Evolutionary conservation across 1,140 invertebrate species (phyloP).

Genomic region (Idris sp.): DNA sequence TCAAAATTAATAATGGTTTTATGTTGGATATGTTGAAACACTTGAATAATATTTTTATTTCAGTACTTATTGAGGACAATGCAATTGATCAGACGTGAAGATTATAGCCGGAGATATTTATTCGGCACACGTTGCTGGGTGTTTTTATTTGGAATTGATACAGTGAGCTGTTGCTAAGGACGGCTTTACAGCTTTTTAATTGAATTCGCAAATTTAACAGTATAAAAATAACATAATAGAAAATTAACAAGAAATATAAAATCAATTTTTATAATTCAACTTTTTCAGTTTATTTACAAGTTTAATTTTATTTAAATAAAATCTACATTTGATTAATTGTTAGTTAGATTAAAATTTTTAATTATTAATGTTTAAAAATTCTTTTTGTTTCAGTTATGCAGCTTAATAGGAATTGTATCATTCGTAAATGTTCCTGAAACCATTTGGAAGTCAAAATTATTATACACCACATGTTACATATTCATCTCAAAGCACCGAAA

Average conservation of each 20-base stretch:
- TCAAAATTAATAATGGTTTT: no score
- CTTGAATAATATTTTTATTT: no score
- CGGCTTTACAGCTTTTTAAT: conserved; percentile 16
- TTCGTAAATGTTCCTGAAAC: conserved; percentile 28
- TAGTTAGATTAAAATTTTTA: no score
- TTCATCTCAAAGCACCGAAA: conserved; percentile 23
- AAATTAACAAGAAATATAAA: no score
- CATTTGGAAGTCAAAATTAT: conserved; percentile 27
- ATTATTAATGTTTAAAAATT: no score
- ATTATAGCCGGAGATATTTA: conserved; percentile 14
- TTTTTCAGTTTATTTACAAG: no score
- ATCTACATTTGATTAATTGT: no score
- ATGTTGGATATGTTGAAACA: no score
- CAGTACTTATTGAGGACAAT: conserved; percentile 1
- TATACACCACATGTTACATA: conserved; percentile 12
- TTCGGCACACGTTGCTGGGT: conserved; percentile 23
- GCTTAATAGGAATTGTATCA: conserved; percentile 22
- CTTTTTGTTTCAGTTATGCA: conserved; percentile 35
- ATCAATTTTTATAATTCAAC: no score
- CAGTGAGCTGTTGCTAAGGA: conserved; percentile 43
- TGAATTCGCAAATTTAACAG: no score
- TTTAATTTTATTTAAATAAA: no score
- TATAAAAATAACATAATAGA: no score
- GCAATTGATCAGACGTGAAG: conserved; percentile 23
- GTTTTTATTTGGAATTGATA: conserved; percentile 36